These are phyloP conservation scores for Cromileptes altivelis DNA, from an alignment of 2,113 vertebrate genomes.

Conservation along the genomic window DNA sequence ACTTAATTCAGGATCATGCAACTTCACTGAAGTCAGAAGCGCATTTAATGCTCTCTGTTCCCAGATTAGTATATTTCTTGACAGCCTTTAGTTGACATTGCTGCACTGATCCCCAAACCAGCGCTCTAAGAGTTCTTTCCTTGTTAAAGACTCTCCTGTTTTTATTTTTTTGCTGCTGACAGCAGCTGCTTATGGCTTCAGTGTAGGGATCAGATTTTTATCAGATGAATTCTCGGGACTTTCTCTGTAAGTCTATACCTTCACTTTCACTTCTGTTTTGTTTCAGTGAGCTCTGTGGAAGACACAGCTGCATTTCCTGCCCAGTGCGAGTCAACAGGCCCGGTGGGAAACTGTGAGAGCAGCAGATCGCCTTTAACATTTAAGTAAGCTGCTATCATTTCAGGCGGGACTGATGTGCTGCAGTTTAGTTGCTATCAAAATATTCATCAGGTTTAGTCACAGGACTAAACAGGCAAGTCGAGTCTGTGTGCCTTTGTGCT, in stretches of 20 bases:
- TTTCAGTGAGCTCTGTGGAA: constrained; percentile 83
- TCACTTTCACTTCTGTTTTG: constrained; percentile 62
- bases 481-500: neutral
- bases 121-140: neutral
- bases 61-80: neutral
- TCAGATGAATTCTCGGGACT: constrained; percentile 24
- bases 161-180: constrained; percentile 14
- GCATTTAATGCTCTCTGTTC: neutral
- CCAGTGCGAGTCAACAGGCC: constrained; percentile 73
- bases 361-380: constrained; percentile 83
- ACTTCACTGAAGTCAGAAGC: neutral
- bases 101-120: neutral
- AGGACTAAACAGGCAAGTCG: neutral
- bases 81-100: neutral
- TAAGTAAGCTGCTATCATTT: constrained; percentile 80
- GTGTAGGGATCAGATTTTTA: neutral
- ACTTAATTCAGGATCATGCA: neutral
- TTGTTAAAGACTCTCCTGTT: neutral
- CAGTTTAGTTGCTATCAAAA: neutral
- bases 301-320: constrained; percentile 86
- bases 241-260: constrained; percentile 18
- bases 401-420: neutral
- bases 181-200: neutral
- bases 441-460: neutral
- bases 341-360: constrained; percentile 75